A percentile compares a stretch with the other conserved stretches of the same genome.
These are phyloP conservation scores for Pelecanus crispus DNA, from an alignment of 2,113 vertebrate genomes.

Conservation along the genomic window DNA sequence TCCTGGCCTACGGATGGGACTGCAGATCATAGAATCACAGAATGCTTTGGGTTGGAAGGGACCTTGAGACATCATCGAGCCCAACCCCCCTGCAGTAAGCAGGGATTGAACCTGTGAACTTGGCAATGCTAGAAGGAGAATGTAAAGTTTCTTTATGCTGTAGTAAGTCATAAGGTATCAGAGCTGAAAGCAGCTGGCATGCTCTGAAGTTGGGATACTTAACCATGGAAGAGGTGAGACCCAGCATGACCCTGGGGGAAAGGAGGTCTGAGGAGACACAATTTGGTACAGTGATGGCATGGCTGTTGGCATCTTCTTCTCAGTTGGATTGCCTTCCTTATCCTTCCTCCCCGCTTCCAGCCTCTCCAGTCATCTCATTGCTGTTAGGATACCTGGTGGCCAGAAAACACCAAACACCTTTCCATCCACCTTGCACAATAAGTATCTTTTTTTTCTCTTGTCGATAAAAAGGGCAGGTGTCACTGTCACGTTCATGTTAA, in stretches of 20 bases:
- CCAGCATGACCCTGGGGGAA: not conserved
- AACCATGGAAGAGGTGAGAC: not conserved
- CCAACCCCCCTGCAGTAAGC: no score
- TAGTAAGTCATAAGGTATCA: not conserved
- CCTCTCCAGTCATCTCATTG: not conserved
- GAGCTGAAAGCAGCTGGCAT: not conserved
- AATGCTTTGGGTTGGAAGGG: no score
- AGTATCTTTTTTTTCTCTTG: no score
- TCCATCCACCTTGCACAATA: not conserved
- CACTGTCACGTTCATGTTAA: not conserved
- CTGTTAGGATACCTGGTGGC: not conserved
- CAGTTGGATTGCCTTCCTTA: not conserved
- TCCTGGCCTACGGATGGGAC: not conserved
- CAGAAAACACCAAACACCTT: not conserved
- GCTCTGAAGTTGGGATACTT: not conserved
- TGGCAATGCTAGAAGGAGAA: not conserved
- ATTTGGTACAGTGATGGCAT: not conserved
- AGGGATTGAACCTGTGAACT: no score
- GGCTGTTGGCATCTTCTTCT: not conserved
- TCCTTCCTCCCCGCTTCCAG: not conserved
- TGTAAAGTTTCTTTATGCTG: fast-evolving
- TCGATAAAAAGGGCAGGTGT: not conserved
- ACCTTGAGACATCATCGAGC: no score
- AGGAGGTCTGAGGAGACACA: not conserved
- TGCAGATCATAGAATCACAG: no score